Base-by-base conservation (phyloP, 2,113 vertebrate species). In the Porphyrio hochstetteri region DNA sequence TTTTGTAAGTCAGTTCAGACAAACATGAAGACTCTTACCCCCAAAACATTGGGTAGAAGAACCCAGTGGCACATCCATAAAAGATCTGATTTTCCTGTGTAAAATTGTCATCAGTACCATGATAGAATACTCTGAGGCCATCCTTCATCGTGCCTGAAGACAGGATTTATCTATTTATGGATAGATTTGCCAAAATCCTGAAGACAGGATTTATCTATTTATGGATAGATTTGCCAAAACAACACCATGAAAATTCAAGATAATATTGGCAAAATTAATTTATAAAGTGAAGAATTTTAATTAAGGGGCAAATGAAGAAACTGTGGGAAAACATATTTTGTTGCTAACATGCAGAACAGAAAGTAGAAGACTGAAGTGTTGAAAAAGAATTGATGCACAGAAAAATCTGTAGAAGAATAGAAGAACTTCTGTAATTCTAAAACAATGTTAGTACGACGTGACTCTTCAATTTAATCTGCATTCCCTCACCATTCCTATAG, bases 31-130 rank as follows among this genome's bases (percentile, higher is more conserved):
- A 11, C 7, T 52, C 35, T 53, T 57, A 3, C 10, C 83, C 24
- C 11, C 50, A 80, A 61, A 71, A 29, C 7, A 36, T 75, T 15
- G 9, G 10, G 5, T 9, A 71, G 11, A 25, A 86, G 59, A 55
- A 11, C 8, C 10, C 21, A 8, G 36, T 2, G 7, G 6, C 2
- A 6, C 33, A 52, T 13, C 14, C 28, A 19, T 5, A 5, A 16
- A 82, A 76, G 12, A 69, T 4, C 24, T 57, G 28, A 33, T 7
- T 48, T 86, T 76, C 29, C 23, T 48, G 2, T 36, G 3, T 63
- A 69, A 71, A 82, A 48, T 16, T 11, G 1, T 36, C 27, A 40
- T 53, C 16, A 76, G 16, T 9, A 18, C 4, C 16, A 50, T 15
- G 36, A 63, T 13, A 74, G 38, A 83, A 29, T 31, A 42, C 9